Evolutionary conservation across 1,140 invertebrate species (phyloP), one percentile per base, ranked within the genome.

Genomic region (Drosophila sechellia): DNA sequence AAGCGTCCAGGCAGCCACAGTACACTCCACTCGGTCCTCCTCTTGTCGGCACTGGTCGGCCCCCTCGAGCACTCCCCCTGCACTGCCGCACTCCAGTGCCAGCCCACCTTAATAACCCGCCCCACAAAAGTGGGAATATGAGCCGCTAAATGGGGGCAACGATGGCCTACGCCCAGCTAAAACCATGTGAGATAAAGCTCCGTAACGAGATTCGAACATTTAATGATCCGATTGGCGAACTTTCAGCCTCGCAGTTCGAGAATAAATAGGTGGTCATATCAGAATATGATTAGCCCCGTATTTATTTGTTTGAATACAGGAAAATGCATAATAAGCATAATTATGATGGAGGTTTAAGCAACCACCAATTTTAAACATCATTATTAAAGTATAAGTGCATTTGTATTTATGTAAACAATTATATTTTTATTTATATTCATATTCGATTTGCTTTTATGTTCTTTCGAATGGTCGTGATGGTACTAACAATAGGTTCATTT

Each of bases 401-500:
- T 66, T 39, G 6, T 71, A 40, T 66, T 27, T 66, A 34, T 48
- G 13, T 49, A 56, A 45, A 55, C 53, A 40, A 50, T 27, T 12
- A 50, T 71, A 48, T 72, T 22, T 22, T 22, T 22, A 22, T 31
- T 55, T 64, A 73, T 56, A 56, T 54, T 74, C 39, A 56, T 73
- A 75, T 74, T 75, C 69, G 59, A 75, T 74, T 49, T 64, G 40
- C 52, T 40, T 73, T 12, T 55, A 48, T 63, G 37, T 43, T 61
- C 48, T 48, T 12, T 71, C 70, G 37, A 37, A 75, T 72, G 71
- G 40, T 37, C 17, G 6, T 15, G 37, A 31, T 35, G 50, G 50
- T 57, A 66, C 58, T 37, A 49, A 48, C 54, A 71, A 54, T 53
- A 61, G 66, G 49, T 60, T 43, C 54, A 70, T 71, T 54, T 54